Percentiles rank a stretch among this genome's conserved stretches.
phyloP scores from a whole-genome alignment of 1,140 invertebrate genomes.

The Ips nitidus region DNA sequence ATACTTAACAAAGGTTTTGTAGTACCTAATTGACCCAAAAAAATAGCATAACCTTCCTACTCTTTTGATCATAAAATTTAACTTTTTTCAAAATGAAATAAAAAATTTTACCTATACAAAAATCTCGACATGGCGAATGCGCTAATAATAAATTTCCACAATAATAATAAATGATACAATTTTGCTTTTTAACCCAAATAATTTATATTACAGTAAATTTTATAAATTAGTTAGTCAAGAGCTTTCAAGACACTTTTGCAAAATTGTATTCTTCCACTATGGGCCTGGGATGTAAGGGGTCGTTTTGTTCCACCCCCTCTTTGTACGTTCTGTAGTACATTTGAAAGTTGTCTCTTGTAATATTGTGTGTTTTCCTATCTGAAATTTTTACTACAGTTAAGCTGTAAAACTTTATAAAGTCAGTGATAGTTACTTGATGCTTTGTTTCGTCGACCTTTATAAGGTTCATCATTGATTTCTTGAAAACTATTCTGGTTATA shows the following conservation, averaged over 20 bases:
- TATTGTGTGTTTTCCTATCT: constrained; percentile 15
- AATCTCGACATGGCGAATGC: too few relatives aligned
- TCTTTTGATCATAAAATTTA: too few relatives aligned
- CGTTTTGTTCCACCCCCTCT: constrained; percentile 5
- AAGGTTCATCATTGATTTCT: neutral
- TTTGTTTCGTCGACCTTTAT: neutral
- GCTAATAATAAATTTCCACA: too few relatives aligned
- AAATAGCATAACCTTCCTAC: too few relatives aligned
- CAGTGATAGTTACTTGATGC: neutral
- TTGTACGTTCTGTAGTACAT: constrained; percentile 35
- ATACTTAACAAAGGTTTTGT: too few relatives aligned
- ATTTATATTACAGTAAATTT: too few relatives aligned
- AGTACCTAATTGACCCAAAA: too few relatives aligned
- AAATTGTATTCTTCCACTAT: constrained; percentile 44
- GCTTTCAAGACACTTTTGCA: constrained; percentile 22
- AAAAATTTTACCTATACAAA: too few relatives aligned
- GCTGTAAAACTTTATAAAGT: neutral
- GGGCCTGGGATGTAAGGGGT: constrained; percentile 40
- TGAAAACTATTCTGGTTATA: neutral
- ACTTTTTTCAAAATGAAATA: too few relatives aligned
- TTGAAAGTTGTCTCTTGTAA: neutral
- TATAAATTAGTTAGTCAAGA: too few relatives aligned
- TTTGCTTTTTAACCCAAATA: too few relatives aligned
- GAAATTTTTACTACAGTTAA: constrained; percentile 11
- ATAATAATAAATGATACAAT: too few relatives aligned